Conservation (phyloP, 2,888 invertebrate species). For the Volucella bombylans region DNA sequence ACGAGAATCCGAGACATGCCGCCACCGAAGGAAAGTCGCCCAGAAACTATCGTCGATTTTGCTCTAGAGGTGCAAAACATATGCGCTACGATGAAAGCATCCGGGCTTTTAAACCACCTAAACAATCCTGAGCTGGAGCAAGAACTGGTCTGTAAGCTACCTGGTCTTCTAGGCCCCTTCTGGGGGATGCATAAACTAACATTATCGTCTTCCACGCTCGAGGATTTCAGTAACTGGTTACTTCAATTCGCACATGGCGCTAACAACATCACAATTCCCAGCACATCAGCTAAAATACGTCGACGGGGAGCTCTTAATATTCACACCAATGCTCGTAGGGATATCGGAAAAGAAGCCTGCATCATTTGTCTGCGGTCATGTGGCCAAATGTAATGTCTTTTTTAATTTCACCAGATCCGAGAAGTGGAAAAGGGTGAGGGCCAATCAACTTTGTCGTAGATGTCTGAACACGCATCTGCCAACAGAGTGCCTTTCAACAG, state of each 20-base stretch:
- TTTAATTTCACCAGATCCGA: conserved; percentile 10
- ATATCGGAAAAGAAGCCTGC: conserved; percentile 11
- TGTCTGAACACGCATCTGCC: conserved; percentile 39
- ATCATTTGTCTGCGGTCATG: conserved; percentile 44
- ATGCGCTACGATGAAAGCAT: conserved; percentile 4
- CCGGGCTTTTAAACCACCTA: background rate
- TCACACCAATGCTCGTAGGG: background rate
- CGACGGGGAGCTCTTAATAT: conserved; percentile 50
- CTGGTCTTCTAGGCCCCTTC: conserved; percentile 17
- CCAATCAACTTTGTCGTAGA: conserved; percentile 44
- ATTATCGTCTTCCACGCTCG: conserved; percentile 33
- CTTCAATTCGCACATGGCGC: no score
- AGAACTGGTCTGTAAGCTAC: no score
- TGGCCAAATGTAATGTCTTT: conserved; percentile 32
- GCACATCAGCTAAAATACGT: conserved; percentile 10
- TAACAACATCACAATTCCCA: conserved; percentile 49
- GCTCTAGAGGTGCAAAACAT: conserved; percentile 64
- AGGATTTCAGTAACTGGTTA: conserved; percentile 52
- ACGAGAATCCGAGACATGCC: conserved; percentile 49
- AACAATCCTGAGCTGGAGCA: no score
- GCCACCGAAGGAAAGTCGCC: conserved; percentile 32
- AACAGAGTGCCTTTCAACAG: conserved; percentile 23
- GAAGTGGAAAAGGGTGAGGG: no score
- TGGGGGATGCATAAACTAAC: conserved; percentile 65
- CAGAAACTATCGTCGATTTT: conserved; percentile 57